phyloP scores from a whole-genome alignment of 1,140 invertebrate species.

The Cydia fagiglandana region DNA sequence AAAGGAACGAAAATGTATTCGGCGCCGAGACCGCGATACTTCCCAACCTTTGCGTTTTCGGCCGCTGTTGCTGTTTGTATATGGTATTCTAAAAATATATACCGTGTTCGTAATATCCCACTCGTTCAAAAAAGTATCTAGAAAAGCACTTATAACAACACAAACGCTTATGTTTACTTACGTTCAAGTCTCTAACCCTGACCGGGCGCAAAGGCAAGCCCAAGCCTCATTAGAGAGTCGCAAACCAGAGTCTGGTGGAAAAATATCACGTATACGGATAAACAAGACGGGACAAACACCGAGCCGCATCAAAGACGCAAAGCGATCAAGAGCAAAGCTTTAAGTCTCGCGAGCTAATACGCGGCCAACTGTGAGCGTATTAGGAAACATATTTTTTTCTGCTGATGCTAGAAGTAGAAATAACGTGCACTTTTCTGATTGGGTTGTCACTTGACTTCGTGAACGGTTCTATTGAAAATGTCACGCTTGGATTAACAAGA shows the following conservation, averaged over 20 bases:
- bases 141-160: not conserved
- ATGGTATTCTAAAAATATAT: too few relatives aligned
- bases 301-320: slow-evolving; percentile 7
- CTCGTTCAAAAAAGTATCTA: too few relatives aligned
- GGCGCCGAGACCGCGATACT: too few relatives aligned
- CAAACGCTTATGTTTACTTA: not conserved
- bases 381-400: too few relatives aligned
- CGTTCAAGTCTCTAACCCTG: not conserved
- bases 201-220: not conserved
- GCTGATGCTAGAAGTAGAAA: too few relatives aligned
- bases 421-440: too few relatives aligned
- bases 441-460: too few relatives aligned
- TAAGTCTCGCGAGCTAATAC: not conserved
- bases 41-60: too few relatives aligned
- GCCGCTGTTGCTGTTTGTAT: too few relatives aligned
- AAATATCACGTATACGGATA: slow-evolving; percentile 27
- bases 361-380: too few relatives aligned
- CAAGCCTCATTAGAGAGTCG: slow-evolving; percentile 4
- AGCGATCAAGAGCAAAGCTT: not conserved
- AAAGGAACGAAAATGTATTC: too few relatives aligned
- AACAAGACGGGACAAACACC: slow-evolving; percentile 16
- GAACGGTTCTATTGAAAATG: not conserved
- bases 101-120: too few relatives aligned
- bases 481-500: slow-evolving; percentile 22
- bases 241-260: not conserved